Evolutionary conservation across 2,797 vertebrate genomes (phyloP), one percentile per base, ranked within the genome.

Genomic region (Notoglanidium macrostoma): DNA sequence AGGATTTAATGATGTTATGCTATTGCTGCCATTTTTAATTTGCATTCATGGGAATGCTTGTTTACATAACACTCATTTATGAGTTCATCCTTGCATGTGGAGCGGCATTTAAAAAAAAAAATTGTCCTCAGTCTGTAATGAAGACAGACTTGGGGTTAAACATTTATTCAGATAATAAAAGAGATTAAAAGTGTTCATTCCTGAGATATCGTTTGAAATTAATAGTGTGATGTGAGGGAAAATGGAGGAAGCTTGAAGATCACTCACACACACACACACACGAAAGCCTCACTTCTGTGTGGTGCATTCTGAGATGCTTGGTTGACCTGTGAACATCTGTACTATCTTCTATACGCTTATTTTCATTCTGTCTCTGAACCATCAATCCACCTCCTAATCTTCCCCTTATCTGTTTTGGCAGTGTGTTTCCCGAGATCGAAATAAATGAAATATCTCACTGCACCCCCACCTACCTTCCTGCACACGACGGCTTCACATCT

Each of bases 101-200:
- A 32, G 76, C 51, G 11, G 54, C 29, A 35, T 35, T 57, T 55
- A 32, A 2, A n/a, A 40, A 40, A 29, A 32, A 15, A 68, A 82
- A 67, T 63, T 44, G 91, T 87, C 90, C 51, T 32, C 29, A 0
- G 12, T 55, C 1, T 55, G 51, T 55, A 35, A 35, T 57, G 76
- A 57, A 78, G 29, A 54, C 54, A 78, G 51, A 78, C 29, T 29
- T 11, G 76, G 29, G 51, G 51, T 23, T 44, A 35, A 40, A 40
- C 29, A 78, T 29, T 51, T 55, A 32, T 55, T 32, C 40, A 35
- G 54, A 35, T 35, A 55, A 35, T 59, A 40, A 79, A 77, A 51
- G 29, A 21, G 21, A 46, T 49, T 46, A 26, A 49, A 49, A 49
- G 51, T 32, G 76, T 32, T 78, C 3, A 21, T 55, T 32, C n/a